These are phyloP conservation scores for Amiota mariae DNA, from an alignment of 2,888 invertebrate species.

Conservation along the genomic window DNA sequence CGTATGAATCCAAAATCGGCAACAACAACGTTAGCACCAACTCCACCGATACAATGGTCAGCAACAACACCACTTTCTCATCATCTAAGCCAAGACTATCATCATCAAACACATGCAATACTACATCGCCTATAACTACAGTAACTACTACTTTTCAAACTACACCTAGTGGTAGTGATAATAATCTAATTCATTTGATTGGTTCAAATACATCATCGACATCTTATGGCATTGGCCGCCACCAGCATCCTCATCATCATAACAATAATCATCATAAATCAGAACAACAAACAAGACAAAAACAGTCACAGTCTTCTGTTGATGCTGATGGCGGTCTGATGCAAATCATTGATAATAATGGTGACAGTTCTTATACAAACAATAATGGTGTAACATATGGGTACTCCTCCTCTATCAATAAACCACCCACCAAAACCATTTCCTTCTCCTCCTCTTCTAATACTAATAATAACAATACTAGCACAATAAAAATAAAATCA, in stretches of 20 bases:
- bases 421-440: constrained; percentile 27
- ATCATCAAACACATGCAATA: constrained; percentile 45
- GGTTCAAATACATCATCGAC: constrained; percentile 11
- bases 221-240: not conserved
- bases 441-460: constrained; percentile 34
- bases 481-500: constrained; percentile 42
- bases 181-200: constrained; percentile 21
- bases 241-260: constrained; percentile 33
- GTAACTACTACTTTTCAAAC: constrained; percentile 72
- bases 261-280: constrained; percentile 36
- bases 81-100: constrained; percentile 42
- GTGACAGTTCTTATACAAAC: constrained; percentile 31
- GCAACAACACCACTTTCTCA: constrained; percentile 42
- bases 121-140: constrained; percentile 64
- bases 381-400: constrained; percentile 47
- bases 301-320: constrained; percentile 4
- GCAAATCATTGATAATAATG: constrained; percentile 23
- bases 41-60: constrained; percentile 28
- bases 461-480: constrained; percentile 57
- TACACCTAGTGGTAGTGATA: constrained; percentile 58
- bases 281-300: constrained; percentile 37
- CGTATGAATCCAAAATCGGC: constrained; percentile 34
- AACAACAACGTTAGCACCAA: constrained; percentile 32
- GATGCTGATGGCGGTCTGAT: constrained; percentile 30
- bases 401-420: constrained; percentile 16